phyloP scores from a whole-genome alignment of 1,140 invertebrate genomes.

The Drosophila bocqueti region DNA sequence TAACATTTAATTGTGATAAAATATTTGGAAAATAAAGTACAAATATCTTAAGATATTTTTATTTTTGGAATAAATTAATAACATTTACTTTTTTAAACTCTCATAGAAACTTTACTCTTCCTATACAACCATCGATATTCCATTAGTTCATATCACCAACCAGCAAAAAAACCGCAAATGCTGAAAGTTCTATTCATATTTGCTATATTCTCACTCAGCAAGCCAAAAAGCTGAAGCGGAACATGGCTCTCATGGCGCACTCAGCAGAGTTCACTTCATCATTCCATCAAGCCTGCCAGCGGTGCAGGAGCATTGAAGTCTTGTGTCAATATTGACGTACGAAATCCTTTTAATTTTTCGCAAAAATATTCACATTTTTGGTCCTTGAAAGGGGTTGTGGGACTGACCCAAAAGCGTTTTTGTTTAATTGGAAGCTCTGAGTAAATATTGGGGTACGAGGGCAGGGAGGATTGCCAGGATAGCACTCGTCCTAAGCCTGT shows the following conservation, averaged over 20 bases:
- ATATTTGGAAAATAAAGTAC: neutral
- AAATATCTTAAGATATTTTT: neutral
- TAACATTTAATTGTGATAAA: neutral
- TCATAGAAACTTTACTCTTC: neutral
- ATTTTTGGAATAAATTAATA: neutral
- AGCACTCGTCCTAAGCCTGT: conserved; percentile 61
- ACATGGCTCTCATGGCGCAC: conserved; percentile 8
- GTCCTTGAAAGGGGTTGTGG: neutral
- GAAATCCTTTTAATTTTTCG: conserved; percentile 78
- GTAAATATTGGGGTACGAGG: conserved; percentile 38
- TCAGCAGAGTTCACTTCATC: conserved; percentile 27
- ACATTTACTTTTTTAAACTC: neutral
- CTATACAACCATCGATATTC: neutral
- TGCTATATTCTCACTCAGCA: conserved; percentile 31
- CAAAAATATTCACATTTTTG: conserved; percentile 67
- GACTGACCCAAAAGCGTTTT: conserved; percentile 52
- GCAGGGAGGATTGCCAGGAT: neutral
- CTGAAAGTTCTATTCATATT: conserved; percentile 42
- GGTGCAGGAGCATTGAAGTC: conserved; percentile 55
- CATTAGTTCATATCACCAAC: neutral
- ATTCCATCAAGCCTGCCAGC: conserved; percentile 27
- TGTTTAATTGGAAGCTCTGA: conserved; percentile 71
- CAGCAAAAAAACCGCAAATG: conserved; percentile 27
- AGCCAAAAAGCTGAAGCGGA: conserved; percentile 12
- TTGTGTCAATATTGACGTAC: conserved; percentile 79